Evolutionary conservation across 2,888 invertebrate species (phyloP), one percentile per base, ranked within the genome.

Genomic region (Drosophila macrospina): DNA sequence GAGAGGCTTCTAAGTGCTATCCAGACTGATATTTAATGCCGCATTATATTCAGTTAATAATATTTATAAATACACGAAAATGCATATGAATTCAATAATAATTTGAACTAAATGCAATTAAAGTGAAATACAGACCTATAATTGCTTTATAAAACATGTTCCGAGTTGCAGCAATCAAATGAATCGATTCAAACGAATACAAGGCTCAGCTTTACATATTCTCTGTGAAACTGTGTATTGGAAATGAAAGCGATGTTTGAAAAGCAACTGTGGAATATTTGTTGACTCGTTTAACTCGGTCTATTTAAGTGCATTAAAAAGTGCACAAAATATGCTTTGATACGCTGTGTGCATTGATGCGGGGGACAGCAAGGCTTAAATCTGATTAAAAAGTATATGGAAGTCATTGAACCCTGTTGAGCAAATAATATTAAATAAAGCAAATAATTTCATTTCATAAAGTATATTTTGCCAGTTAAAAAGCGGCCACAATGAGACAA

Each of bases 361-460:
- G 52, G 20, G 6, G 32, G 32, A 48, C n/a, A n/a, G 56, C 45
- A 37, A 45, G 11, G 37, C 32, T 45, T 59, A 59, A 64, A 54
- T 54, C 45, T 63, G 65, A 61, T 74, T 78, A 74, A 69, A 63
- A 74, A 32, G 41, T 69, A 41, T 61, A 63, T 63, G 45, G 69
- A 65, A 69, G 56, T 7, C 60, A 47, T 57, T 47, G 69, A 41
- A 51, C 54, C 63, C 47, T 2, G 48, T 66, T 55, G 55, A 74
- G 26, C 28, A 63, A 77, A 72, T 57, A 64, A 60, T 52, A 60
- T 34, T 59, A 59, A 60, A 47, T 28, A 28, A 47, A 24, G n/a
- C 37, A 50, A 51, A 64, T 57, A 51, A 64, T 59, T 59, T 59
- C n/a, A 59, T 57, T 59, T 44, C 44, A 44, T 48, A 39, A 62